phyloP scores from a whole-genome alignment of 1,140 invertebrate species.

The Leptonema lineaticorne region DNA sequence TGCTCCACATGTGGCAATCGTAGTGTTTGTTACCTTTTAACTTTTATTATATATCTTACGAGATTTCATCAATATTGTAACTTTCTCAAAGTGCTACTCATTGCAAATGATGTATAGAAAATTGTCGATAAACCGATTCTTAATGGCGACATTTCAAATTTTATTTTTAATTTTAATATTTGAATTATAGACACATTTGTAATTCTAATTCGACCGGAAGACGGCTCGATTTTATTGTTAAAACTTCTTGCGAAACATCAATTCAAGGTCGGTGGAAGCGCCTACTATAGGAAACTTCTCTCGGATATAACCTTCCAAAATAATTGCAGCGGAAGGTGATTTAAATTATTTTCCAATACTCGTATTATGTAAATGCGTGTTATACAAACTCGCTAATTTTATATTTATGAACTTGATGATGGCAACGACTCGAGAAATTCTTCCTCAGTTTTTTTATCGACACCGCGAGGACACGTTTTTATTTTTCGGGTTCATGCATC shows the following conservation, averaged over 20 bases:
- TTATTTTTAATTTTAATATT: not conserved
- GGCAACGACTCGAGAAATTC: not conserved
- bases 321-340: conserved; percentile 10
- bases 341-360: not conserved
- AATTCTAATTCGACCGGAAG: conserved; percentile 11
- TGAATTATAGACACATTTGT: not conserved
- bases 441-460: not conserved
- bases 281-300: conserved; percentile 6
- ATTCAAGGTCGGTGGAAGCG: not conserved
- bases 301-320: conserved; percentile 6
- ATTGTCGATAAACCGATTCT: not conserved
- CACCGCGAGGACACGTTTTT: conserved; percentile 7
- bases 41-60: not conserved
- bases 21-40: not conserved
- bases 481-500: not conserved
- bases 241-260: not conserved
- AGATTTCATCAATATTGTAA: not conserved
- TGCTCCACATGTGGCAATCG: not conserved
- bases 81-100: not conserved
- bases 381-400: not conserved
- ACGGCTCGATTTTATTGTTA: conserved; percentile 6
- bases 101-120: no score
- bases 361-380: not conserved
- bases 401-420: not conserved
- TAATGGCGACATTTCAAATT: not conserved